Evolutionary conservation across 2,797 vertebrate species (phyloP).

Genomic region (Pantherophis vulpinus): DNA sequence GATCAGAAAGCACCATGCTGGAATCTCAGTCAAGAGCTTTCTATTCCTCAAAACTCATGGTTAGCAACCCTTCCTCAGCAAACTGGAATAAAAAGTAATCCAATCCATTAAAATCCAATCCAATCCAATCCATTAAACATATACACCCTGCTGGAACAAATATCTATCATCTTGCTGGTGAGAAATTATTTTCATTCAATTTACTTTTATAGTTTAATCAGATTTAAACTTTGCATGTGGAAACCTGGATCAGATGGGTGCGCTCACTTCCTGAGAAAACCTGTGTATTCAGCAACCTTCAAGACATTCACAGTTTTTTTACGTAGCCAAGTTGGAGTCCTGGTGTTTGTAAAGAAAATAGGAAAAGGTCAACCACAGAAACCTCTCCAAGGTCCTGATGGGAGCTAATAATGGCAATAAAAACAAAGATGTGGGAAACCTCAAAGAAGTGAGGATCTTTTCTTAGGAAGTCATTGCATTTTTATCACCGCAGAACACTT

Average conservation of each 20-base stretch:
- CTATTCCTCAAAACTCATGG: not conserved
- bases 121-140: not conserved
- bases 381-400: not conserved
- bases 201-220: not conserved
- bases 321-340: not conserved
- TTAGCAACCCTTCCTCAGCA: not conserved
- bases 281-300: too few relatives aligned
- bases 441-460: not conserved
- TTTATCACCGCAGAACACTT: not conserved
- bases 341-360: not conserved
- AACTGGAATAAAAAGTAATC: not conserved
- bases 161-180: not conserved
- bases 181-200: not conserved
- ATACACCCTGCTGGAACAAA: not conserved
- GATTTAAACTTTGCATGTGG: not conserved
- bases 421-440: not conserved
- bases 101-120: not conserved
- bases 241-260: not conserved
- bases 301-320: not conserved
- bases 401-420: not conserved
- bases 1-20: not conserved
- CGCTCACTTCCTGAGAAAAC: not conserved
- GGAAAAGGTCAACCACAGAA: constrained; percentile 12
- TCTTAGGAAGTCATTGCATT: not conserved
- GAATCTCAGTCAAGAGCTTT: not conserved